These are phyloP conservation scores for Argyrosomus japonicus DNA, from an alignment of 2,113 vertebrate species.

Conservation along the genomic window DNA sequence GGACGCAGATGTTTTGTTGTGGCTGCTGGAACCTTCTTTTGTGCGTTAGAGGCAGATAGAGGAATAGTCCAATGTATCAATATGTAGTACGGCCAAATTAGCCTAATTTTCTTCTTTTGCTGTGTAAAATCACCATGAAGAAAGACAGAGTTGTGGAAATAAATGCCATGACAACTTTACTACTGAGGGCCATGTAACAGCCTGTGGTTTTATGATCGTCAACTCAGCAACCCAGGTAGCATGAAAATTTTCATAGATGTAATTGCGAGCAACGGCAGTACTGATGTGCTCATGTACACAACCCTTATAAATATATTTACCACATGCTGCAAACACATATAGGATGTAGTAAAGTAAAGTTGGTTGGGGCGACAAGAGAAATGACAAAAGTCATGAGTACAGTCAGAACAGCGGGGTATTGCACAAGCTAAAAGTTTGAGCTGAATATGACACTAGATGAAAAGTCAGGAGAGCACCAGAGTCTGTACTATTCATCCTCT, in stretches of 20 bases:
- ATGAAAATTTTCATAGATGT: slow-evolving; percentile 31
- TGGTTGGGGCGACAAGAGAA: slow-evolving; percentile 8
- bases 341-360: not conserved
- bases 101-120: not conserved
- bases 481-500: not conserved
- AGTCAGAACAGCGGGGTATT: not conserved
- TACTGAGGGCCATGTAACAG: slow-evolving; percentile 31
- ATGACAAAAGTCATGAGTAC: too few species aligned
- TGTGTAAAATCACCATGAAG: slow-evolving; percentile 1
- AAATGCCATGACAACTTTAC: not conserved
- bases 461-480: not conserved
- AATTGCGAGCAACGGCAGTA: slow-evolving; percentile 27
- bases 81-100: not conserved
- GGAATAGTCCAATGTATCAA: not conserved
- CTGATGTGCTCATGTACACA: slow-evolving; percentile 28
- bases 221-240: slow-evolving; percentile 29
- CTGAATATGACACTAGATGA: too few species aligned
- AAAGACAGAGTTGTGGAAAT: not conserved
- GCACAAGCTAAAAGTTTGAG: not conserved
- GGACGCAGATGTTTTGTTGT: slow-evolving; percentile 18
- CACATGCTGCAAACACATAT: slow-evolving; percentile 13
- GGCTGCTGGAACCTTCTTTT: not conserved
- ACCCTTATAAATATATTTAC: slow-evolving; percentile 19
- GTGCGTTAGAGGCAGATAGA: not conserved
- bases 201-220: slow-evolving; percentile 44